Percentiles rank a stretch among this genome's conserved stretches.
These are phyloP conservation scores for Villa cingulata DNA, from an alignment of 2,888 invertebrate species.

Conservation along the genomic window DNA sequence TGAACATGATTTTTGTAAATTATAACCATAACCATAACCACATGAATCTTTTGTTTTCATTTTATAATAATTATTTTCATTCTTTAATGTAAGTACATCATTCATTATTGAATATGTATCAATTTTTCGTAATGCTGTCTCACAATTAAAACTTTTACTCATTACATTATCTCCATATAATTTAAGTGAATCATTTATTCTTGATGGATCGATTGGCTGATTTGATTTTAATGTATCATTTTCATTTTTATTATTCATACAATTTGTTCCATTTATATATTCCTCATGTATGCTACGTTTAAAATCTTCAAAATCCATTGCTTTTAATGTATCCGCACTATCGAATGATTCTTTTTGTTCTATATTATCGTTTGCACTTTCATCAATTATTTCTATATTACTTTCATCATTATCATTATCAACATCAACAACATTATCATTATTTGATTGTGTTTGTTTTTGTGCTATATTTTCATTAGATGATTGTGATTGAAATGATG, in stretches of 20 bases:
- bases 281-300: constrained; percentile 34
- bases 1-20: constrained; percentile 33
- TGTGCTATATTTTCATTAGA: constrained; percentile 23
- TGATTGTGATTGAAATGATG: constrained; percentile 32
- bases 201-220: constrained; percentile 38
- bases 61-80: too few species aligned
- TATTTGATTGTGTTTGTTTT: constrained; percentile 20
- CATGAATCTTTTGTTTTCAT: constrained; percentile 25
- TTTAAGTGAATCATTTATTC: constrained; percentile 37
- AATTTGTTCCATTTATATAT: constrained; percentile 34
- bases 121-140: constrained; percentile 31
- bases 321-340: constrained; percentile 28
- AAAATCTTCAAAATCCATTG: constrained; percentile 36
- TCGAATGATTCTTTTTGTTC: neutral
- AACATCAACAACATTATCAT: neutral
- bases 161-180: constrained; percentile 34
- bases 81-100: constrained; percentile 27
- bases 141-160: constrained; percentile 37
- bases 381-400: constrained; percentile 16
- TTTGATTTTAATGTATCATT: constrained; percentile 35
- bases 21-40: constrained; percentile 17
- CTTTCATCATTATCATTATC: constrained; percentile 23
- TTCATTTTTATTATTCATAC: constrained; percentile 25
- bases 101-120: constrained; percentile 30
- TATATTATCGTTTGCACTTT: too few species aligned